A percentile compares a stretch with the other conserved stretches of the same genome.
phyloP scores from a whole-genome alignment of 1,140 invertebrate genomes.

The Leptopilina boulardi region DNA sequence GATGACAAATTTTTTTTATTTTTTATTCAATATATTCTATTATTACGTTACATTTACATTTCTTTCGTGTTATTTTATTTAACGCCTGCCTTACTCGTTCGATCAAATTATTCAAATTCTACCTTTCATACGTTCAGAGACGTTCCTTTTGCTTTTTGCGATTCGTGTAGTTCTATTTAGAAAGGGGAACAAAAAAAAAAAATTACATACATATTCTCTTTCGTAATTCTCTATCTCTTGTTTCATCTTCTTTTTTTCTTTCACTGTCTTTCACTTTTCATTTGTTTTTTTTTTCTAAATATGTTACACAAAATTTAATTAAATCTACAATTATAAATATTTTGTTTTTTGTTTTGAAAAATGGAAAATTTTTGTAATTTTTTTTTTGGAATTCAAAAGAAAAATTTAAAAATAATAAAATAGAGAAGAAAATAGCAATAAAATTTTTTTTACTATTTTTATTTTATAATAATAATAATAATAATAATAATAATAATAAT shows the following conservation, averaged over 20 bases:
- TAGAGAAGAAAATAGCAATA: no score
- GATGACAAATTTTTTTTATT: background rate
- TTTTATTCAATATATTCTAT: constrained; percentile 2
- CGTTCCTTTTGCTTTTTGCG: background rate
- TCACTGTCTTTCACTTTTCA: no score
- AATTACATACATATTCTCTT: background rate
- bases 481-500: no score
- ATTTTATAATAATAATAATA: no score
- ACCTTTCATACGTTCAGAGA: constrained; percentile 2
- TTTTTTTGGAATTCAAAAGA: no score
- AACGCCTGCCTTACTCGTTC: constrained; percentile 3
- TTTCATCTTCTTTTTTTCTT: background rate
- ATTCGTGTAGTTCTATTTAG: background rate
- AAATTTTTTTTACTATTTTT: no score
- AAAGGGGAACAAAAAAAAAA: background rate
- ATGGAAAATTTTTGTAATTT: no score
- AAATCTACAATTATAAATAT: no score
- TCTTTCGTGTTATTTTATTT: background rate
- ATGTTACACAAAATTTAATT: no score
- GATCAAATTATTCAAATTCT: constrained; percentile 10
- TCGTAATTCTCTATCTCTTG: background rate
- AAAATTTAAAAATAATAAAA: no score
- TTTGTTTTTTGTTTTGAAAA: no score
- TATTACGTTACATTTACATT: background rate
- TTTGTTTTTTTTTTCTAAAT: no score